Evolutionary conservation across 2,797 vertebrate genomes (phyloP), one percentile per base, ranked within the genome.

Genomic region (Anguilla obscura): DNA sequence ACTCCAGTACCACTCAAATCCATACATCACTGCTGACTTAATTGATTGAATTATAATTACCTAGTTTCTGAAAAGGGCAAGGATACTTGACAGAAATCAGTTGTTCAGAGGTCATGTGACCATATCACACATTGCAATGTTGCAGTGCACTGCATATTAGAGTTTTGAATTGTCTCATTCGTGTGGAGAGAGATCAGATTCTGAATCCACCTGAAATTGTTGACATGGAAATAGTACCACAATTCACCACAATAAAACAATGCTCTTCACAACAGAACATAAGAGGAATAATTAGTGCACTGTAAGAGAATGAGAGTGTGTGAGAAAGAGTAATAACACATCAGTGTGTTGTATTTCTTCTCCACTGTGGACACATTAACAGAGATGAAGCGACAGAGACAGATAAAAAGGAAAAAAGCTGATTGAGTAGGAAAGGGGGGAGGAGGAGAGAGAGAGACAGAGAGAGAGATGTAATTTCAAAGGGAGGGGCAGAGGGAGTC

Each of bases 31-130:
- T 50, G 45, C 45, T 50, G 21, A 18, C 8, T 40, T 21, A 50
- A 82, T 82, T 82, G 79, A 82, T 82, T 50, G 18, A 50, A 45
- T 48, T 48, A 50, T 50, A 82, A 76, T 82, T n/a, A n/a, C 79
- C 79, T 24, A 24, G 48, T 82, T 50, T n/a, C 79, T 82, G 79
- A 21, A 82, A 82, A n/a, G 45, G 79, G 79, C 45, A 82, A 7
- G 18, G 3, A 48, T 80, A 24, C 76, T 45, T 48, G 40, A 36
- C 71, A 76, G 33, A 48, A 80, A 80, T 24, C 40, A 10, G 36
- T 48, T 30, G 16, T 14, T 24, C 76, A 80, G 18, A 80, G 33
- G 30, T 80, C 76, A 45, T 8, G 21, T 80, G 76, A 80, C 76
- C 40, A 30, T 80, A 48, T 40, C 8, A 7, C 48, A 48, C 1